Conservation (phyloP, 1,140 invertebrate species). For the Tetramorium simillimum region DNA sequence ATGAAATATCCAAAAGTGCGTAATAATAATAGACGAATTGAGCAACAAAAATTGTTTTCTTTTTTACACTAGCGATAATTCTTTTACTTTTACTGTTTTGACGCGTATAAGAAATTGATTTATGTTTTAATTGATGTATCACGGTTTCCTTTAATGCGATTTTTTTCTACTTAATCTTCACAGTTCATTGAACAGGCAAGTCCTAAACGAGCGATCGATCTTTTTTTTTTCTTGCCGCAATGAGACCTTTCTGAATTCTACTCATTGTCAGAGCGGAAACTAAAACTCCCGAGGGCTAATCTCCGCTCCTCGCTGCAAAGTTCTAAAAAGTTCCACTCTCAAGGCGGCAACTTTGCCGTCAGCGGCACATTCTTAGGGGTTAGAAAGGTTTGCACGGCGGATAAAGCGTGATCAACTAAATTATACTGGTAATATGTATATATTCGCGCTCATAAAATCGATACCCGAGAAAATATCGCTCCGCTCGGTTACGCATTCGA, state of each 20-base stretch:
- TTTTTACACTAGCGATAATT: not conserved
- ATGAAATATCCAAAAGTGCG: not conserved
- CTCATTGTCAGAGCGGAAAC: slow-evolving; percentile 71
- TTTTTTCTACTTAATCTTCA: not conserved
- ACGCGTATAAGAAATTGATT: not conserved
- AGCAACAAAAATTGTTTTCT: not conserved
- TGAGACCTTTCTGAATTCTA: slow-evolving; percentile 68
- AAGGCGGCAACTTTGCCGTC: slow-evolving; percentile 70
- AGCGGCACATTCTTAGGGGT: slow-evolving; percentile 67
- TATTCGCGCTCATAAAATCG: slow-evolving; percentile 55
- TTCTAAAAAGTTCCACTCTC: slow-evolving; percentile 70
- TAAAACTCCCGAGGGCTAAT: slow-evolving; percentile 73
- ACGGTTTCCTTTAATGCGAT: not conserved
- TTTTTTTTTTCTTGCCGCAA: slow-evolving; percentile 42
- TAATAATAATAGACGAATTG: not conserved
- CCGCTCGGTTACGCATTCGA: slow-evolving; percentile 19
- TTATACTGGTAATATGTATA: slow-evolving; percentile 62
- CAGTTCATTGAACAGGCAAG: not conserved
- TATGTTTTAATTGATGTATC: not conserved
- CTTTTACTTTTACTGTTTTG: not conserved
- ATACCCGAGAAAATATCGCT: slow-evolving; percentile 68
- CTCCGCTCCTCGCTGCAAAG: slow-evolving; percentile 64
- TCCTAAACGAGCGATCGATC: slow-evolving; percentile 59
- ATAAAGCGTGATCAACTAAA: slow-evolving; percentile 68
- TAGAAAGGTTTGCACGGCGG: slow-evolving; percentile 62